Evolutionary conservation across 2,113 vertebrate species (phyloP).

Genomic region (Cinclus cinclus): DNA sequence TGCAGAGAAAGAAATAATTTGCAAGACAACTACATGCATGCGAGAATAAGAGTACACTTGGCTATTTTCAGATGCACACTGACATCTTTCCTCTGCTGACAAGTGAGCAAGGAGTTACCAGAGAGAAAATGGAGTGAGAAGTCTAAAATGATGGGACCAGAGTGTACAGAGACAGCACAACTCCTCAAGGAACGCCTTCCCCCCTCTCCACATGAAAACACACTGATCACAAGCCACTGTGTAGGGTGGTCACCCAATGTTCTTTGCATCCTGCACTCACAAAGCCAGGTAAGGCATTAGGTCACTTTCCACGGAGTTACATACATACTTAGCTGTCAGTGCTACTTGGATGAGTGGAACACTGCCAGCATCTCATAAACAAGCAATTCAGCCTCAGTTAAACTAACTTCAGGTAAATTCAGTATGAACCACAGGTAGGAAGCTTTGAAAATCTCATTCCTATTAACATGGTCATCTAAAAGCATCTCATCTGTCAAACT

Average conservation of each 20-base stretch:
- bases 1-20: not conserved
- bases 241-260: not conserved
- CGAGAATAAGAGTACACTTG: not conserved
- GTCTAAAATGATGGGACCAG: not conserved
- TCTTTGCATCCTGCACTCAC: not conserved
- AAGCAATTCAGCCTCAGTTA: not conserved
- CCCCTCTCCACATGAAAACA: not conserved
- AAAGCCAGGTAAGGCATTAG: not conserved
- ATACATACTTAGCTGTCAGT: not conserved
- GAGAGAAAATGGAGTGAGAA: not conserved
- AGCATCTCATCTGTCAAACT: not conserved
- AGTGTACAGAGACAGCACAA: not conserved
- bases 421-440: not conserved
- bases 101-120: not conserved
- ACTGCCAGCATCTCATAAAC: not conserved
- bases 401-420: not conserved
- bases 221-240: not conserved
- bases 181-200: not conserved
- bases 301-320: not conserved
- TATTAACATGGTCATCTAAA: not conserved
- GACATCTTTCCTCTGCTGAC: not conserved
- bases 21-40: not conserved
- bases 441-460: not conserved
- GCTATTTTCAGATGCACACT: not conserved
- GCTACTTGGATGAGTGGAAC: not conserved